Percentiles rank a stretch among this genome's conserved stretches.
Conservation (phyloP, 2,113 vertebrate genomes). For the Callorhinus ursinus region DNA sequence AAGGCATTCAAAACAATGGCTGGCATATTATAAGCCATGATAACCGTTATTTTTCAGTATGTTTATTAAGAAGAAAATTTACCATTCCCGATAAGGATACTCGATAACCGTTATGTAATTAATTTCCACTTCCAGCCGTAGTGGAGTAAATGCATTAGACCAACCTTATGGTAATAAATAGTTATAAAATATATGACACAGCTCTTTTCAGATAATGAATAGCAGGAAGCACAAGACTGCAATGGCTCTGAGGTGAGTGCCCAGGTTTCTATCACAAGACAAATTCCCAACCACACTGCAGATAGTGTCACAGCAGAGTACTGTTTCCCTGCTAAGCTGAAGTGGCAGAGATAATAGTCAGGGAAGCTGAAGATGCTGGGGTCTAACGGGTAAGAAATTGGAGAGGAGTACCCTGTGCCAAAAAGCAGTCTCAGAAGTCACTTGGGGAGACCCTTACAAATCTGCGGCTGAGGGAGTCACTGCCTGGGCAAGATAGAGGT, state of each 20-base stretch:
- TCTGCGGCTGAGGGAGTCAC: neutral
- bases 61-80: constrained; percentile 32
- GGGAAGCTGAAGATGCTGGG: neutral
- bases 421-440: neutral
- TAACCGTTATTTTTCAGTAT: neutral
- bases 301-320: neutral
- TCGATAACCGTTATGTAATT: neutral
- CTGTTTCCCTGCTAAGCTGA: neutral
- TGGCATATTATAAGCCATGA: neutral
- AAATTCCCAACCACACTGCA: neutral
- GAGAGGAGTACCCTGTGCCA: neutral
- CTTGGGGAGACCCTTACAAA: neutral
- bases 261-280: neutral
- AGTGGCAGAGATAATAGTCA: neutral
- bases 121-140: neutral
- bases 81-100: neutral
- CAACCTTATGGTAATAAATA: neutral
- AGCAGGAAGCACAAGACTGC: neutral
- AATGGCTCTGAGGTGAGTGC: neutral
- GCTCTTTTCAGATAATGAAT: neutral
- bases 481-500: neutral
- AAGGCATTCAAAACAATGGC: neutral
- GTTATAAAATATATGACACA: neutral
- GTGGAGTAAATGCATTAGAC: neutral
- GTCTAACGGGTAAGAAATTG: neutral